Evolutionary conservation across 1,140 invertebrate genomes (phyloP), one percentile per base, ranked within the genome.

Genomic region (Pollicipes pollicipes): DNA sequence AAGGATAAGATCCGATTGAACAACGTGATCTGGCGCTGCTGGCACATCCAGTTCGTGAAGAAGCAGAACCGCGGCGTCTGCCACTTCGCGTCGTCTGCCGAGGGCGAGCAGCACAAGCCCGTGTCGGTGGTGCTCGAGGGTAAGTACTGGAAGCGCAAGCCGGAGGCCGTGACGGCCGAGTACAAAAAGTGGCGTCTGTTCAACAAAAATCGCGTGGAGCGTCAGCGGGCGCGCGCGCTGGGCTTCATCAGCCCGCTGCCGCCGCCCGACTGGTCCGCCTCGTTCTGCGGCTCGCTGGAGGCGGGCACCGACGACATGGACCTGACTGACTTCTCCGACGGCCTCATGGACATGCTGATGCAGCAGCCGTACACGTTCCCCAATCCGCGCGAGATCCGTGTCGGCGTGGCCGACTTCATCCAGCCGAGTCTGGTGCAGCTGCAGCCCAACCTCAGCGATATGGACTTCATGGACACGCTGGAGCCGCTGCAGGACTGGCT

Each of bases 21-120:
- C 84, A 99, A 99, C 81, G 93, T 99, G 71, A 99, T 99, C 77
- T 99, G 97, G 97, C 86, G 97, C 79, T 98, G 96, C 80, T 99
- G 97, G 95, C 95, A 98, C 81, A 95, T 99, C 91, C 97, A 99
- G 82, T 99, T 73, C 91, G 90, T 93, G 75, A 90, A 95, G 70
- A 90, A 96, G 71, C 83, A 97, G 77, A 95, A 97, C 83, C 94
- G 94, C 66, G 97, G 98, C 85, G 99, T 99, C 81, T 99, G 97
- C 96, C 99, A 99, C 83, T 82, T 96, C 78, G 88, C 93, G 82
- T 85, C 96, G 70, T 90, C 93, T 75, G 95, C 93, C 29, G 95
- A 99, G 28, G 95, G 93, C 76, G 93, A 94, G 70, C 99, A 94
- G 70, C 99, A 99, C 83, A 97, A 98, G 64, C 64, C 64, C 3